Conservation (phyloP, 2,888 invertebrate species). For the Acronicta leporina region DNA sequence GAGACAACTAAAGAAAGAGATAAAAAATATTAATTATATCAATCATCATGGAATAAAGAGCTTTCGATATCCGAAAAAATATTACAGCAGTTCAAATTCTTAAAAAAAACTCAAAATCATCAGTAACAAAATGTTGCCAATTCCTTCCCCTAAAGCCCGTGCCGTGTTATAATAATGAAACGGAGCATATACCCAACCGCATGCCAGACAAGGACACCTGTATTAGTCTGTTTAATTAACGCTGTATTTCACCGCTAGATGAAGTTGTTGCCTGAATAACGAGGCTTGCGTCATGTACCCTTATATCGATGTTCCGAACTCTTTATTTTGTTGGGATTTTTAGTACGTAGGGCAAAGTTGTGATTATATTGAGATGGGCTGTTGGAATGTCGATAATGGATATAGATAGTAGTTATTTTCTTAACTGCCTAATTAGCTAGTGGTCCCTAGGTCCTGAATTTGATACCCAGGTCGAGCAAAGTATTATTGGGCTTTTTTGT, state of each 20-base stretch:
- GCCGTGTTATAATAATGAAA: constrained; percentile 64
- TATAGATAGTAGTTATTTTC: too few relatives aligned
- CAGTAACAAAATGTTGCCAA: constrained; percentile 50
- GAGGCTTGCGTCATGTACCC: constrained; percentile 44
- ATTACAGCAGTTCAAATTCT: background rate
- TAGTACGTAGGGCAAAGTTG: constrained; percentile 19
- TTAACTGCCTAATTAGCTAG: too few relatives aligned
- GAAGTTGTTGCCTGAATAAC: constrained; percentile 57
- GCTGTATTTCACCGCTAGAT: constrained; percentile 58
- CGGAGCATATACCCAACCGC: constrained; percentile 51
- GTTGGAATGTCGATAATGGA: constrained; percentile 27
- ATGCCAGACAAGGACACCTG: constrained; percentile 55
- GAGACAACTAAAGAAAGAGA: too few relatives aligned
- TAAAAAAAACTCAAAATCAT: background rate
- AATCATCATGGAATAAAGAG: too few relatives aligned
- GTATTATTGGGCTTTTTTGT: too few relatives aligned
- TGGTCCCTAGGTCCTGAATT: too few relatives aligned
- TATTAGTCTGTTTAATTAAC: constrained; percentile 56
- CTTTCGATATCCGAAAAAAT: too few relatives aligned
- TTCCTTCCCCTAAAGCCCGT: constrained; percentile 43
- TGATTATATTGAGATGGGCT: constrained; percentile 38
- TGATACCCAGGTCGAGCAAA: too few relatives aligned
- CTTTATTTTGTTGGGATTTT: constrained; percentile 35
- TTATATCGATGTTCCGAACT: constrained; percentile 26
- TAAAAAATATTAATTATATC: too few relatives aligned